These are phyloP conservation scores for Zaprionus taronus DNA, from an alignment of 1,140 invertebrate genomes.

Conservation along the genomic window DNA sequence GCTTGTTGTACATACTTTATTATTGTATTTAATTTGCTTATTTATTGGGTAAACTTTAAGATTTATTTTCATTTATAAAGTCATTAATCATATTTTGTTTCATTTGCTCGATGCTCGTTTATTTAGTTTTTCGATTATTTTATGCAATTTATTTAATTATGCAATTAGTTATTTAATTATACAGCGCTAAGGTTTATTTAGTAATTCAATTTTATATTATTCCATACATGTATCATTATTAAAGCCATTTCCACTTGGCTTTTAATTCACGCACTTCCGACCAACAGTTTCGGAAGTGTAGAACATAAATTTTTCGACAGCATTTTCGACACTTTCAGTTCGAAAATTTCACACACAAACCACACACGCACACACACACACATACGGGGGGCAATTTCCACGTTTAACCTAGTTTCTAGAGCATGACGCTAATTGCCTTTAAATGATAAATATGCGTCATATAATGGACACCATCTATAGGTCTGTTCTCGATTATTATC, in stretches of 20 bases:
- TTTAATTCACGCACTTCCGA: not conserved
- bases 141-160: slow-evolving; percentile 1
- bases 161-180: not conserved
- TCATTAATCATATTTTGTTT: slow-evolving; percentile 4
- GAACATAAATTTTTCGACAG: slow-evolving; percentile 23
- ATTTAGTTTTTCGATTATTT: slow-evolving; percentile 9
- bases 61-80: slow-evolving; percentile 24
- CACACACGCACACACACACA: slow-evolving; percentile 23
- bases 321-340: slow-evolving; percentile 29
- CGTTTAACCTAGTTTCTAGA: slow-evolving; percentile 77
- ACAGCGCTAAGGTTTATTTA: not conserved
- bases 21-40: slow-evolving; percentile 9
- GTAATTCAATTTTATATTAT: not conserved
- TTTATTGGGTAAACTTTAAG: slow-evolving; percentile 5
- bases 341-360: slow-evolving; percentile 27
- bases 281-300: not conserved
- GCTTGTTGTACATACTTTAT: not conserved
- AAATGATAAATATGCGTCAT: slow-evolving; percentile 47
- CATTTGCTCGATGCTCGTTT: not conserved
- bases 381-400: slow-evolving; percentile 58
- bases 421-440: slow-evolving; percentile 77
- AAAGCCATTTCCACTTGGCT: not conserved
- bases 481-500: slow-evolving; percentile 16
- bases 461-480: slow-evolving; percentile 1
- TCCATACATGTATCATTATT: not conserved